Percentiles rank a stretch among this genome's conserved stretches.
Evolutionary conservation across 2,113 vertebrate species (phyloP).

Genomic region (Oenanthe oenanthe): DNA sequence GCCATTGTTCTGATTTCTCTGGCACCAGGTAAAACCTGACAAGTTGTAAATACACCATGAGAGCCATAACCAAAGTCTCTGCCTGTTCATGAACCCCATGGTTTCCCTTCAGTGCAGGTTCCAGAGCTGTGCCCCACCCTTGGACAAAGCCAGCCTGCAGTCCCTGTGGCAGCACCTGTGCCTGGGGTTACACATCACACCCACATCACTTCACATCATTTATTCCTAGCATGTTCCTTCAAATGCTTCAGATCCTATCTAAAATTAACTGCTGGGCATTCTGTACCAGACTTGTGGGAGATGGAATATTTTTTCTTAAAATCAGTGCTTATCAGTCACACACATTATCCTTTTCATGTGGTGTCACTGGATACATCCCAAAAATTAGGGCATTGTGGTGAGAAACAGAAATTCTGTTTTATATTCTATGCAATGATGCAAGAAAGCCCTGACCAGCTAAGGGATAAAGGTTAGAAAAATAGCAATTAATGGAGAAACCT

Average conservation of each 20-base stretch:
- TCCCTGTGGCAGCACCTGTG: neutral
- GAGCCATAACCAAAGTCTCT: neutral
- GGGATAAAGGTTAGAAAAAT: neutral
- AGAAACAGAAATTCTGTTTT: neutral
- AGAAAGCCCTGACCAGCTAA: neutral
- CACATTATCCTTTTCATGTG: neutral
- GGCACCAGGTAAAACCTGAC: neutral
- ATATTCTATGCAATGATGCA: neutral
- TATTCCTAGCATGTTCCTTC: neutral
- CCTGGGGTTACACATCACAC: neutral
- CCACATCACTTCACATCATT: neutral
- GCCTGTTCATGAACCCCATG: rapidly evolving
- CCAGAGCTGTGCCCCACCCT: neutral
- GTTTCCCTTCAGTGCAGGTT: neutral
- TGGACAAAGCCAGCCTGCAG: neutral
- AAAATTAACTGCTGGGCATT: constrained; percentile 54
- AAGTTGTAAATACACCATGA: neutral
- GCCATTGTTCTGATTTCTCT: neutral
- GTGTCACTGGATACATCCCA: neutral
- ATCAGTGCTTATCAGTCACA: constrained; percentile 27
- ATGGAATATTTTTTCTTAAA: constrained; percentile 7
- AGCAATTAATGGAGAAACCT: neutral
- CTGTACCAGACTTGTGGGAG: neutral
- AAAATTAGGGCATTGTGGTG: neutral
- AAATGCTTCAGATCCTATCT: constrained; percentile 28